phyloP scores from a whole-genome alignment of 2,888 invertebrate species.

The Villa cingulata region DNA sequence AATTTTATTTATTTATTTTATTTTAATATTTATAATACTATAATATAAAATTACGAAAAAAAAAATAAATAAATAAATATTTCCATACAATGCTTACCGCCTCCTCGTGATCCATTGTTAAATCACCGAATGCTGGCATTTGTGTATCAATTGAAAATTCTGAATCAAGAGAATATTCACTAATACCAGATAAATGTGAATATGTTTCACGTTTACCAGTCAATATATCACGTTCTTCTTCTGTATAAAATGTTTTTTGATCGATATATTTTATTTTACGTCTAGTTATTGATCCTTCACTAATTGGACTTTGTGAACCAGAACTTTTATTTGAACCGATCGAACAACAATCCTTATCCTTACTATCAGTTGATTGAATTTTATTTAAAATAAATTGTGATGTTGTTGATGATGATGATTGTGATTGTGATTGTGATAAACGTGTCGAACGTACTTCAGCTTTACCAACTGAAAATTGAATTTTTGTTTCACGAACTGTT shows the following conservation, averaged over 20 bases:
- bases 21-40: no score
- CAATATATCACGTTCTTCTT: slow-evolving; percentile 39
- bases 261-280: slow-evolving; percentile 43
- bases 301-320: slow-evolving; percentile 22
- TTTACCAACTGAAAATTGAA: slow-evolving; percentile 31
- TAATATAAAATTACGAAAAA: no score
- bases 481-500: slow-evolving; percentile 9
- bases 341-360: slow-evolving; percentile 16
- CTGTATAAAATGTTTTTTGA: slow-evolving; percentile 39
- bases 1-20: no score
- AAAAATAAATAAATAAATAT: no score
- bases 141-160: slow-evolving; percentile 38
- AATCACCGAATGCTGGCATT: slow-evolving; percentile 37
- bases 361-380: slow-evolving; percentile 12
- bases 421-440: slow-evolving; percentile 9
- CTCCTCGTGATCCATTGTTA: slow-evolving; percentile 34
- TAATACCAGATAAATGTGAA: slow-evolving; percentile 27
- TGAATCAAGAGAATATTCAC: slow-evolving; percentile 39
- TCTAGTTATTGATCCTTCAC: slow-evolving; percentile 33
- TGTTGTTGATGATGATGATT: not conserved
- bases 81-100: slow-evolving; percentile 26
- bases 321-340: slow-evolving; percentile 20
- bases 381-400: not conserved
- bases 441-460: slow-evolving; percentile 27
- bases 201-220: slow-evolving; percentile 25